Percentiles rank a stretch among this genome's conserved stretches.
phyloP scores from a whole-genome alignment of 2,113 vertebrate genomes.

The Chaetorhynchus papuensis region DNA sequence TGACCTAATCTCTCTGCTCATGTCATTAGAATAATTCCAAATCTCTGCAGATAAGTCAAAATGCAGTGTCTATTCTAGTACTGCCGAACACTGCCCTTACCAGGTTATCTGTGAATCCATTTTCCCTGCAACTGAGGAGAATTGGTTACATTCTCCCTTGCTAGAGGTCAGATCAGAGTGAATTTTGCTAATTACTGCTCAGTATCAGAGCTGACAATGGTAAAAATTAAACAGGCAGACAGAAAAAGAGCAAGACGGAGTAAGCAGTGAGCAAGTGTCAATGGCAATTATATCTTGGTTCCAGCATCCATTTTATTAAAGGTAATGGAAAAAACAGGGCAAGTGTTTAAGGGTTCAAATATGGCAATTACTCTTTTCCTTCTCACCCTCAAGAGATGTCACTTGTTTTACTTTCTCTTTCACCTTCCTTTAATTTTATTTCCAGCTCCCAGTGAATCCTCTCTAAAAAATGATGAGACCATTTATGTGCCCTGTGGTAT shows the following conservation, averaged over 20 bases:
- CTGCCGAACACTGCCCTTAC: neutral
- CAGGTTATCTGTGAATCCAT: neutral
- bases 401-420: neutral
- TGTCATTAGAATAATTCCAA: slow-evolving; percentile 32
- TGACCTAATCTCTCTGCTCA: slow-evolving; percentile 14
- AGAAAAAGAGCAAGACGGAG: neutral
- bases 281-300: neutral
- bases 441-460: neutral
- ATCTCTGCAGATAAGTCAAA: slow-evolving; percentile 10
- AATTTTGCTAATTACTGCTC: slow-evolving; percentile 27
- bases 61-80: neutral
- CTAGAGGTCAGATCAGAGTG: slow-evolving; percentile 4
- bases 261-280: neutral
- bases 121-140: neutral
- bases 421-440: neutral
- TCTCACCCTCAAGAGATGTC: neutral
- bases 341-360: neutral
- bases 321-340: neutral
- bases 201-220: neutral
- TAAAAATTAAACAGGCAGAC: slow-evolving; percentile 31
- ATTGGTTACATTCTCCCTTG: neutral
- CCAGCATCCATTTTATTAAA: neutral
- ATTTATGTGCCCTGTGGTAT: neutral
- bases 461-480: neutral
- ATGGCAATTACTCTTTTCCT: neutral